Evolutionary conservation across 2,113 vertebrate species (phyloP), one percentile per base, ranked within the genome.

Genomic region (Spheniscus mendiculus): DNA sequence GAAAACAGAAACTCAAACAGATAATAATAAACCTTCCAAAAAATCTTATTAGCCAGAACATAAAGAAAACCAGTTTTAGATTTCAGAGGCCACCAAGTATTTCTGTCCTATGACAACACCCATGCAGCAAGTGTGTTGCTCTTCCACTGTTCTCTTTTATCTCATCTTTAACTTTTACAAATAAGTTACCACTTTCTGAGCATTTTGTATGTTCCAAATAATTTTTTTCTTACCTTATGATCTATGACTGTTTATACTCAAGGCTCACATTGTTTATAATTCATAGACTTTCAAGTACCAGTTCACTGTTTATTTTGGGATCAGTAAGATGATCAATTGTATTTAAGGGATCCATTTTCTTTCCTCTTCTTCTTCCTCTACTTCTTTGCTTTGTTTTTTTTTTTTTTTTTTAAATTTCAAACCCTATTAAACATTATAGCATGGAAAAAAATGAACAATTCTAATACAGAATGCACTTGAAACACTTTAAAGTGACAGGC

Each of bases 381-480:
- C 27, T 77, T 91, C 81, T 87, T 89, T 83, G 21, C 71, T 83
- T 88, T 91, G 26, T 95, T 92, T 81, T 38, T 85, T 72, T 83
- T 88, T 91, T 29, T 95, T 92, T 81, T 38, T 82, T 72, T 97
- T 80, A 66, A n/a, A n/a, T 94, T 95, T 94, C 90, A 95, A 88
- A 96, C 94, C 97, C 88, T 92, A 87, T 63, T 82, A 93, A 87
- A 97, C 62, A 66, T 91, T 93, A 93, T 18, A 98, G 67, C 79
- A 96, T 88, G 93, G 59, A 47, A 95, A 87, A 91, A 67, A 83
- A 96, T 87, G 72, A 96, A 97, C 62, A 93, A 88, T 74, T 78
- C 82, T 98, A 98, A 98, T 71, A 97, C 83, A 98, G 96, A 98
- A 97, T 92, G 92, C 89, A 97, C 65, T 91, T 89, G 49, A 86